Percentiles rank a stretch among this genome's conserved stretches.
Conservation (phyloP, 2,888 invertebrate species). For the Galeopsomyia nigrocyanea region DNA sequence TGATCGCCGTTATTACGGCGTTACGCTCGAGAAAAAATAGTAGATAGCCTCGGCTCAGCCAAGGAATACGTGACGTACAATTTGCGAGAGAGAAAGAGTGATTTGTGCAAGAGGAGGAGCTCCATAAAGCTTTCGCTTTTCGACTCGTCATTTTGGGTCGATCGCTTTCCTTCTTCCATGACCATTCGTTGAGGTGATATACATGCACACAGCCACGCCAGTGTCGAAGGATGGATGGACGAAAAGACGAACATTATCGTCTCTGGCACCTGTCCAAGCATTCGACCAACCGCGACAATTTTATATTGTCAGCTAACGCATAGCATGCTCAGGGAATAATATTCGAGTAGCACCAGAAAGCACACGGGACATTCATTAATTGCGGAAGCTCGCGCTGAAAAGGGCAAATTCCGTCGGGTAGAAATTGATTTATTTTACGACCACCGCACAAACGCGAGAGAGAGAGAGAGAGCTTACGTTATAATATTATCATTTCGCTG, state of each 20-base stretch:
- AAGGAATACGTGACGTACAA: constrained; percentile 17
- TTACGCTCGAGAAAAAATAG: background rate
- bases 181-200: too few species aligned
- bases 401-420: background rate
- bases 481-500: constrained; percentile 1
- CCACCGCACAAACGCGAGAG: too few species aligned
- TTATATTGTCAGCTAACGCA: background rate
- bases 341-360: background rate
- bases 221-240: constrained; percentile 6
- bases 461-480: background rate
- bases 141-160: background rate
- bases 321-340: background rate
- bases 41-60: background rate
- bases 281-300: background rate
- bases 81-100: constrained; percentile 13
- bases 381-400: background rate
- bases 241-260: constrained; percentile 9
- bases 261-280: constrained; percentile 3
- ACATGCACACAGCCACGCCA: background rate
- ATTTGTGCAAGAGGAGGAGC: constrained; percentile 23
- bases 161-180: background rate
- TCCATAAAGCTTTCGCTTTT: constrained; percentile 14
- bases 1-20: constrained; percentile 12
- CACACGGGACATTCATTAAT: constrained; percentile 9
- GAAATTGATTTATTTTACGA: constrained; percentile 27